phyloP scores from a whole-genome alignment of 2,113 vertebrate species.

The Podilymbus podiceps region DNA sequence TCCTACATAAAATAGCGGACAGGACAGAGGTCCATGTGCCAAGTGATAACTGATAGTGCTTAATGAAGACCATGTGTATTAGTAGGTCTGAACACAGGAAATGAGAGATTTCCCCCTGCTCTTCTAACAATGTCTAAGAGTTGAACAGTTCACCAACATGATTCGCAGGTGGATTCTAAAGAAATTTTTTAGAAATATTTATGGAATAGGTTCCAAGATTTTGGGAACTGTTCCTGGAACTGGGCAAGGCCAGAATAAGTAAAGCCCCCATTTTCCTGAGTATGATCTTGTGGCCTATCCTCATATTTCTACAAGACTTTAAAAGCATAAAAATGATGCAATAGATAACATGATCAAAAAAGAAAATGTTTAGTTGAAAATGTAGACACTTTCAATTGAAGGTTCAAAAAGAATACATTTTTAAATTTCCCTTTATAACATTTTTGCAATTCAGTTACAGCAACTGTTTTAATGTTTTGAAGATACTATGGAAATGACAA shows the following conservation, averaged over 20 bases:
- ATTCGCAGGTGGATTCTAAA: neutral
- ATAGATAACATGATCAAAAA: neutral
- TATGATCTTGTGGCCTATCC: neutral
- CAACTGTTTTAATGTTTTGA: neutral
- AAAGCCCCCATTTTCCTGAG: neutral
- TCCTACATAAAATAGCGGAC: fast-evolving
- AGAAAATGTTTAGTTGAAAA: neutral
- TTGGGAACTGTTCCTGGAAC: neutral
- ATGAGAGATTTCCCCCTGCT: constrained; percentile 15
- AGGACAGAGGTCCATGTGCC: neutral
- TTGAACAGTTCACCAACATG: neutral
- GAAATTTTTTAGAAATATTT: neutral
- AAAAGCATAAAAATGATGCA: neutral
- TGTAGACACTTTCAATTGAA: neutral
- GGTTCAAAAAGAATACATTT: neutral
- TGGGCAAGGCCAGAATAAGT: neutral
- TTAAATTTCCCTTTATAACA: neutral
- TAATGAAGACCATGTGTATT: neutral
- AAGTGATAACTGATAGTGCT: neutral
- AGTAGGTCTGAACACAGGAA: neutral
- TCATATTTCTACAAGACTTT: neutral
- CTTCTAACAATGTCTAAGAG: constrained; percentile 12
- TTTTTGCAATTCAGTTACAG: neutral
- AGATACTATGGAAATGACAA: neutral
- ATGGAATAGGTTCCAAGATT: neutral